Evolutionary conservation across 2,113 vertebrate species (phyloP).

Genomic region (Nycticorax nycticorax): DNA sequence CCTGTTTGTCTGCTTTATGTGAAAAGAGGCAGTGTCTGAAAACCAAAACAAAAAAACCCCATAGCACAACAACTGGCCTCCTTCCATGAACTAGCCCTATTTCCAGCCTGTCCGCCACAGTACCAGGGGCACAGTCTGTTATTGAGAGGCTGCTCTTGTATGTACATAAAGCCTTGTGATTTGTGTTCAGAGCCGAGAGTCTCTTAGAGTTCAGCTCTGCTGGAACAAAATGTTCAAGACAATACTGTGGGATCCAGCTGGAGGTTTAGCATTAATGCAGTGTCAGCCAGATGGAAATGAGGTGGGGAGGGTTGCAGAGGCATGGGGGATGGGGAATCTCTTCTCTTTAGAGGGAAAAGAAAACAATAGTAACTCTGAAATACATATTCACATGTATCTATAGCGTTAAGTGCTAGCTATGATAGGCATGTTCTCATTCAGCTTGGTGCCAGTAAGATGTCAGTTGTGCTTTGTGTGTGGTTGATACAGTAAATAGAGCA

Average conservation of each 20-base stretch:
- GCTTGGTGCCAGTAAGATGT: slow-evolving; percentile 1
- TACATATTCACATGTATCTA: background rate
- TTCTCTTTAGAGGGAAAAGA: background rate
- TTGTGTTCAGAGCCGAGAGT: slow-evolving; percentile 42
- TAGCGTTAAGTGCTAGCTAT: background rate
- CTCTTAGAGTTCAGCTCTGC: slow-evolving; percentile 70
- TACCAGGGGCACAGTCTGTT: slow-evolving; percentile 16
- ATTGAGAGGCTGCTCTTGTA: background rate
- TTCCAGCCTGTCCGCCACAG: background rate
- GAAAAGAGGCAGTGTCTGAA: slow-evolving; percentile 56
- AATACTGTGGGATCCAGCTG: slow-evolving; percentile 69
- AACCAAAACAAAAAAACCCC: slow-evolving; percentile 40
- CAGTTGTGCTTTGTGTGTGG: slow-evolving; percentile 1
- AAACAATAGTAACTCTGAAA: slow-evolving; percentile 13
- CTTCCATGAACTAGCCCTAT: background rate
- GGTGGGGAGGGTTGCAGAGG: slow-evolving; percentile 26
- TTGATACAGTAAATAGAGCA: background rate
- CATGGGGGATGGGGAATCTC: slow-evolving; percentile 26
- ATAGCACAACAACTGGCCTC: slow-evolving; percentile 49
- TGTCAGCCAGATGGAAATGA: slow-evolving; percentile 72
- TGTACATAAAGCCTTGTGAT: slow-evolving; percentile 30
- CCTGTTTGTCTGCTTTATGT: slow-evolving; percentile 19
- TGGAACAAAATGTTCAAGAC: slow-evolving; percentile 83
- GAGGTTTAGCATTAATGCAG: slow-evolving; percentile 60
- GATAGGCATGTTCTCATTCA: background rate